Evolutionary conservation across 2,888 invertebrate species (phyloP).

Genomic region (Cataglyphis rosenhaueri): DNA sequence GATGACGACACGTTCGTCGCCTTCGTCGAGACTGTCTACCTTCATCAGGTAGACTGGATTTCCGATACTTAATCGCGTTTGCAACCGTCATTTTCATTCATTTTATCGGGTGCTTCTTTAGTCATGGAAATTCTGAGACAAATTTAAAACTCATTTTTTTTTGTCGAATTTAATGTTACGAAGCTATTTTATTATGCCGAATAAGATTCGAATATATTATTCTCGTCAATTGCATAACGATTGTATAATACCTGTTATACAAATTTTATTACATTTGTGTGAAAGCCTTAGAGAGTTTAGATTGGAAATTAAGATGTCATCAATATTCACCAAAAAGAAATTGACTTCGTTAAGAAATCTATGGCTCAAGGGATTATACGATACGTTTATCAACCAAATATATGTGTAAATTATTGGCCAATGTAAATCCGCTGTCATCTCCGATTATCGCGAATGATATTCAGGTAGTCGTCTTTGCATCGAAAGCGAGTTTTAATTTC

Average conservation of each 20-base stretch:
- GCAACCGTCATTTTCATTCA: not conserved
- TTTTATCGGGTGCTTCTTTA: not conserved
- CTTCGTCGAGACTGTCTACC: slow-evolving; percentile 37
- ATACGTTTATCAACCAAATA: not conserved
- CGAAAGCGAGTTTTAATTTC: slow-evolving; percentile 26
- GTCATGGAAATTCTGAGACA: not conserved
- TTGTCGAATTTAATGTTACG: not conserved
- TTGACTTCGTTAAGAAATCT: slow-evolving; percentile 4
- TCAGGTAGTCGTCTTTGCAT: slow-evolving; percentile 7
- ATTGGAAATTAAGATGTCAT: slow-evolving; percentile 3
- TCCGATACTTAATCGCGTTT: not conserved
- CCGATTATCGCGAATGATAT: slow-evolving; percentile 21
- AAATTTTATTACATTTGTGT: not conserved
- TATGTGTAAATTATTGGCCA: slow-evolving; percentile 4
- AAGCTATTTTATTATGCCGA: not conserved
- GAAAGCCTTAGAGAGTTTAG: not conserved
- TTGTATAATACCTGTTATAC: not conserved
- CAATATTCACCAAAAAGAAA: slow-evolving; percentile 7
- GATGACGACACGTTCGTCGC: slow-evolving; percentile 39
- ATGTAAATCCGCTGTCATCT: slow-evolving; percentile 5
- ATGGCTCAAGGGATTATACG: not conserved
- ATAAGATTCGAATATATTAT: not conserved
- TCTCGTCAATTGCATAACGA: not conserved
- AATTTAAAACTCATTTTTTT: not conserved
- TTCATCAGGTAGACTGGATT: slow-evolving; percentile 18